phyloP scores from a whole-genome alignment of 2,888 invertebrate species.

The Metalampra italica region DNA sequence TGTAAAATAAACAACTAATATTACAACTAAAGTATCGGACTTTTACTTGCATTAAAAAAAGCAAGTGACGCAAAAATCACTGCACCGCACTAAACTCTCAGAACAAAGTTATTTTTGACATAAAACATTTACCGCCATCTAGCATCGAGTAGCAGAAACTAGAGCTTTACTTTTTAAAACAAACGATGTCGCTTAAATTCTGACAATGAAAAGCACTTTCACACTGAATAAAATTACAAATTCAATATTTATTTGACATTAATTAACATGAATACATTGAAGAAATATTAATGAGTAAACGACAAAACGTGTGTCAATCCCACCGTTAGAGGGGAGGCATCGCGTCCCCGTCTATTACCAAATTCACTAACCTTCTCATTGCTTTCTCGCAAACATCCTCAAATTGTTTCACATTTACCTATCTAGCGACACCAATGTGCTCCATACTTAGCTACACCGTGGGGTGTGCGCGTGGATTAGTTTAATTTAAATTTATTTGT shows the following conservation, averaged over 20 bases:
- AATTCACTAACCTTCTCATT: constrained; percentile 76
- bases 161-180: constrained; percentile 16
- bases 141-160: constrained; percentile 32
- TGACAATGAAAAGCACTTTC: constrained; percentile 31
- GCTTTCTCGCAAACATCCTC: constrained; percentile 50
- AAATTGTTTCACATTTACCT: constrained; percentile 46
- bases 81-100: constrained; percentile 65
- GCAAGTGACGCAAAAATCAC: constrained; percentile 64
- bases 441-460: constrained; percentile 29
- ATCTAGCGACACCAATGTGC: constrained; percentile 44
- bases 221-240: constrained; percentile 51
- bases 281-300: constrained; percentile 45
- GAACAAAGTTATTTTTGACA: constrained; percentile 43
- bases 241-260: constrained; percentile 49
- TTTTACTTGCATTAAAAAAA: constrained; percentile 65
- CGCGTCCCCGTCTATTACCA: constrained; percentile 47
- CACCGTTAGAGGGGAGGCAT: constrained; percentile 15
- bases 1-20: constrained; percentile 71
- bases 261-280: constrained; percentile 59
- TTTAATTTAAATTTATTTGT: constrained; percentile 26
- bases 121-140: constrained; percentile 41
- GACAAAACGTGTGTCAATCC: constrained; percentile 38
- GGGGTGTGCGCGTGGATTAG: constrained; percentile 53
- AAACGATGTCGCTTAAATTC: constrained; percentile 25
- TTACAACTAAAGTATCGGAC: constrained; percentile 69